Percentiles rank a stretch among this genome's conserved stretches.
Conservation (phyloP, 35 echinoderm and acorn worm genomes). For the Strongylocentrotus purpuratus region DNA sequence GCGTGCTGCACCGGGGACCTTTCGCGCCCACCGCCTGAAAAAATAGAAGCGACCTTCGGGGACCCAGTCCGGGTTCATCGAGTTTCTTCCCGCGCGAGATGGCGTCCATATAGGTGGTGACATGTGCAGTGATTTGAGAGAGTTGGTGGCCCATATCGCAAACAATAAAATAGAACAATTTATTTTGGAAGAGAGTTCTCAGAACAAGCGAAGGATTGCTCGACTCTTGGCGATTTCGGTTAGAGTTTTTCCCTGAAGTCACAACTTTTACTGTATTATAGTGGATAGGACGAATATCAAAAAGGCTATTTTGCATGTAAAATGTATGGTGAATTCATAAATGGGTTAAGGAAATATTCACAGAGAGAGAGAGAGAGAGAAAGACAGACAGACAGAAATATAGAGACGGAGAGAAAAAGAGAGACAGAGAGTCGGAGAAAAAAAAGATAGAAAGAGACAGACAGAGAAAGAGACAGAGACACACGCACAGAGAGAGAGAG, state of each 20-base stretch:
- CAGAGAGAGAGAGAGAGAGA: neutral
- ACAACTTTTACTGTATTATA: neutral
- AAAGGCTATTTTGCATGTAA: neutral
- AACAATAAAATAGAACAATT: neutral
- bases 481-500: too few species aligned
- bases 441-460: too few species aligned
- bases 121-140: neutral
- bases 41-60: neutral
- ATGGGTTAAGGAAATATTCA: neutral
- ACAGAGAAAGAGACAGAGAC: too few species aligned
- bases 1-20: neutral
- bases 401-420: neutral
- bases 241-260: neutral
- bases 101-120: neutral
- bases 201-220: neutral
- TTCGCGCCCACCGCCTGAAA: neutral
- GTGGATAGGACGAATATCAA: neutral
- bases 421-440: neutral
- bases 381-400: neutral
- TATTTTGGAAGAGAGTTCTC: neutral
- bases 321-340: neutral
- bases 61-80: neutral
- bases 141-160: neutral
- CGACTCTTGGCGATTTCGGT: neutral
- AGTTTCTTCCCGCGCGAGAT: neutral